A percentile compares a stretch with the other conserved stretches of the same genome.
Conservation (phyloP, 2,797 vertebrate genomes). For the Pseudopleuronectes americanus region DNA sequence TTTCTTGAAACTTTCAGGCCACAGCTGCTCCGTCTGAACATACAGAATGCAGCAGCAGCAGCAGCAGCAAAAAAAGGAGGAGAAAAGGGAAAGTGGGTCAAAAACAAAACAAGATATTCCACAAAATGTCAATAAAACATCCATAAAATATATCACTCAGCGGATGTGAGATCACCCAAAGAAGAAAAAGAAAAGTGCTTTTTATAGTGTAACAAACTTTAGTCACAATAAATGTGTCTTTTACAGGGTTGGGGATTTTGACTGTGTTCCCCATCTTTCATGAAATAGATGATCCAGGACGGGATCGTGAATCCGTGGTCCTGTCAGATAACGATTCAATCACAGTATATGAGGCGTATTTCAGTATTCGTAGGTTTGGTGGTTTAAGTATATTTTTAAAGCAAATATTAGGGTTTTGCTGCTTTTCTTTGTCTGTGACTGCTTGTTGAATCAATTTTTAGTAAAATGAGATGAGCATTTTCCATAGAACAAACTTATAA, state of each 20-base stretch:
- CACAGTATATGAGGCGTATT: background rate
- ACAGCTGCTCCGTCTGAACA: constrained; percentile 56
- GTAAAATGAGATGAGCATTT: too few species aligned
- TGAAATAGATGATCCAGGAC: constrained; percentile 35
- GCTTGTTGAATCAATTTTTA: too few species aligned
- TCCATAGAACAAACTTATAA: too few species aligned
- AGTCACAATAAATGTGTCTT: constrained; percentile 58
- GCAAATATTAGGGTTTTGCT: background rate
- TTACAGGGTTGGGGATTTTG: constrained; percentile 36
- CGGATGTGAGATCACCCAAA: constrained; percentile 63
- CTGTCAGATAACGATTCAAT: constrained; percentile 19
- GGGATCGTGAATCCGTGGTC: constrained; percentile 1
- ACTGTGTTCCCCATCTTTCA: constrained; percentile 28
- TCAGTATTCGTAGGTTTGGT: background rate
- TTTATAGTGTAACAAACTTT: constrained; percentile 41
- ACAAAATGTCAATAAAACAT: constrained; percentile 54
- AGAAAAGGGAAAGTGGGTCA: constrained; percentile 24
- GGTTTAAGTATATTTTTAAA: background rate
- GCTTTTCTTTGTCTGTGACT: background rate
- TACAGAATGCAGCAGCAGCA: constrained; percentile 15
- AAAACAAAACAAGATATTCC: constrained; percentile 59
- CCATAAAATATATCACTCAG: constrained; percentile 54
- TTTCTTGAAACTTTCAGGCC: constrained; percentile 36
- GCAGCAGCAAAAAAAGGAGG: background rate
- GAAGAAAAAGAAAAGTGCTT: constrained; percentile 43